A percentile compares a stretch with the other conserved stretches of the same genome.
Conservation (phyloP, 2,888 invertebrate species). For the Eledona agricola region DNA sequence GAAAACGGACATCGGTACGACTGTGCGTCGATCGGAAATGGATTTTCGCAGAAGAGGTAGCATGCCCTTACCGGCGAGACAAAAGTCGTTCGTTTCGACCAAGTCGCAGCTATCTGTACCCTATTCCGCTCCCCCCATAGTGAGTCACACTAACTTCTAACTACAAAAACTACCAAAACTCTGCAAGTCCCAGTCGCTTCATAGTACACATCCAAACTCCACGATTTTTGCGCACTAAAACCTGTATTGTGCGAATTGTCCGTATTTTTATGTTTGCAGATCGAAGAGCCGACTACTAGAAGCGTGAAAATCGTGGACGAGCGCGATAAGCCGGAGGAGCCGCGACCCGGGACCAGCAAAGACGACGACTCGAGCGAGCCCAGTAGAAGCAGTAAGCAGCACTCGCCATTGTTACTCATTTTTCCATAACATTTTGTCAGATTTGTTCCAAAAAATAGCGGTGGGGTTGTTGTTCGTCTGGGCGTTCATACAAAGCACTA, state of each 20-base stretch:
- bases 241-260: background rate
- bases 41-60: conserved; percentile 52
- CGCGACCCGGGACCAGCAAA: conserved; percentile 58
- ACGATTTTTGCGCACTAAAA: background rate
- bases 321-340: conserved; percentile 46
- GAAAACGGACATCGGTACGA: conserved; percentile 76
- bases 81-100: conserved; percentile 58
- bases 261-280: conserved; percentile 13
- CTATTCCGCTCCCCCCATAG: conserved; percentile 59
- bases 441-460: conserved; percentile 62
- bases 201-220: conserved; percentile 1
- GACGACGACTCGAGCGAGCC: conserved; percentile 57
- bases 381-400: conserved; percentile 50
- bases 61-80: conserved; percentile 62
- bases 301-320: conserved; percentile 50
- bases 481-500: conserved; percentile 78
- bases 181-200: conserved; percentile 3
- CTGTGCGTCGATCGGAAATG: conserved; percentile 54
- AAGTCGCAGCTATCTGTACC: conserved; percentile 64
- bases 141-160: conserved; percentile 61
- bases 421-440: conserved; percentile 3
- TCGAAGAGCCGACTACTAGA: conserved; percentile 30
- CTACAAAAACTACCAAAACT: conserved; percentile 26
- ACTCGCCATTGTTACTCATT: conserved; percentile 8
- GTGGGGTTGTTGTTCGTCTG: conserved; percentile 68